Evolutionary conservation across 1,140 invertebrate genomes (phyloP).

Genomic region (Solenopsis fugax): DNA sequence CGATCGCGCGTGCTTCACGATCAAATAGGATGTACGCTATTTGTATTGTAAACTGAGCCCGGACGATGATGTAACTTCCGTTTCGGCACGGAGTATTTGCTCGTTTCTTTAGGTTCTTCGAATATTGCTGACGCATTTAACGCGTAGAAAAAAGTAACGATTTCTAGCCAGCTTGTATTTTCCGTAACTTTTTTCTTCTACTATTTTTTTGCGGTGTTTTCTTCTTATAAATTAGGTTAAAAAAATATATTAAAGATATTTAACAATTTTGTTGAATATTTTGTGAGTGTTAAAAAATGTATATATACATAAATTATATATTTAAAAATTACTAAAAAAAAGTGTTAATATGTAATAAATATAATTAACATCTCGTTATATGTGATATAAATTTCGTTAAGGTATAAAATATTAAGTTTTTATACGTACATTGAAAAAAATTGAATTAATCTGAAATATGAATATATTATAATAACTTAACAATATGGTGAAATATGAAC

Average conservation of each 20-base stretch:
- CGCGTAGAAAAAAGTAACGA: neutral
- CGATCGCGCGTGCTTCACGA: conserved; percentile 32
- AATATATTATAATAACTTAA: too few relatives aligned
- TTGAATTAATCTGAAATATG: too few relatives aligned
- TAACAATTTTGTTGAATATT: conserved; percentile 8
- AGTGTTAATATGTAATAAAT: neutral
- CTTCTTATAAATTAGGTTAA: neutral
- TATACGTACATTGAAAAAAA: too few relatives aligned
- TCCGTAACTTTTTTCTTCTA: neutral
- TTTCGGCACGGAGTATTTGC: neutral
- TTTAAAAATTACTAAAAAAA: neutral
- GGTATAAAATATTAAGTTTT: conserved; percentile 3
- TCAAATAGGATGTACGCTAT: conserved; percentile 30
- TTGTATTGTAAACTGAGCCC: conserved; percentile 33
- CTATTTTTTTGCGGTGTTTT: neutral
- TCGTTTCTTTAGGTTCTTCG: neutral
- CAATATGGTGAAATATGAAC: too few relatives aligned
- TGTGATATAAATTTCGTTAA: neutral
- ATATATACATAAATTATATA: neutral
- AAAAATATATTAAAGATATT: neutral
- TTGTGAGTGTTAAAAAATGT: neutral
- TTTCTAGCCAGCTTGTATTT: neutral
- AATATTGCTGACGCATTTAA: neutral
- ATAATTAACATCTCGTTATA: neutral
- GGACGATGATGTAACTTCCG: conserved; percentile 48